These are phyloP conservation scores for Carterocephalus palaemon DNA, from an alignment of 2,888 invertebrate species.

Conservation along the genomic window DNA sequence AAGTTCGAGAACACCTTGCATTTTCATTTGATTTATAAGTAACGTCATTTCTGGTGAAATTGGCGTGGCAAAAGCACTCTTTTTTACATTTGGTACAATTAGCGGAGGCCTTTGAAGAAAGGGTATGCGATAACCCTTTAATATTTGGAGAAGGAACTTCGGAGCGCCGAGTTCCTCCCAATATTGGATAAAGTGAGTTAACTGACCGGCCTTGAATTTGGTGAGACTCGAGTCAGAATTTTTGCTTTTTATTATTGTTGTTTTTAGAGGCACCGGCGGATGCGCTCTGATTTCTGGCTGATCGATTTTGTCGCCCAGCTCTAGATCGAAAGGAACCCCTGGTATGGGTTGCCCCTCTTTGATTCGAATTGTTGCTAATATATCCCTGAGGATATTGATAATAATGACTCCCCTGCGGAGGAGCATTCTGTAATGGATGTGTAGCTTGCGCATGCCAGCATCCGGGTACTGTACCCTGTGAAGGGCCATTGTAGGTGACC, in stretches of 20 bases:
- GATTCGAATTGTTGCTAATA: too few relatives aligned
- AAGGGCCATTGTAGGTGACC: not conserved
- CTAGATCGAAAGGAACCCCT: too few relatives aligned
- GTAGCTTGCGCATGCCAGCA: too few relatives aligned
- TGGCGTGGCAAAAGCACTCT: not conserved
- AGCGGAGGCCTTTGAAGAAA: conserved; percentile 19
- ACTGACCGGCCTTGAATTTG: conserved; percentile 9
- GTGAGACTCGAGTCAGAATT: conserved; percentile 14
- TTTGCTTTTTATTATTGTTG: conserved; percentile 19
- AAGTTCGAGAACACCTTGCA: conserved; percentile 21
- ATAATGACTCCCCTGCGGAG: too few relatives aligned
- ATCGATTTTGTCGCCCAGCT: too few relatives aligned
- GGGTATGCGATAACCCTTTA: conserved; percentile 24
- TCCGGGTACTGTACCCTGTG: not conserved
- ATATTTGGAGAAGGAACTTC: conserved; percentile 6
- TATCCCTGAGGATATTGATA: too few relatives aligned
- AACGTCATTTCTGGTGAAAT: conserved; percentile 10
- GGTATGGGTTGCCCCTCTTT: too few relatives aligned
- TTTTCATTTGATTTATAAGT: conserved; percentile 21
- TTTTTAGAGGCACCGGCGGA: too few relatives aligned
- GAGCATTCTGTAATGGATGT: too few relatives aligned
- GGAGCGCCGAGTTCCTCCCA: conserved; percentile 20
- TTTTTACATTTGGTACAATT: conserved; percentile 10
- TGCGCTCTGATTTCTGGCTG: too few relatives aligned
- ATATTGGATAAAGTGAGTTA: not conserved